Percentiles rank a stretch among this genome's conserved stretches.
phyloP scores from a whole-genome alignment of 1,140 invertebrate genomes.

The Ooceraea biroi region DNA sequence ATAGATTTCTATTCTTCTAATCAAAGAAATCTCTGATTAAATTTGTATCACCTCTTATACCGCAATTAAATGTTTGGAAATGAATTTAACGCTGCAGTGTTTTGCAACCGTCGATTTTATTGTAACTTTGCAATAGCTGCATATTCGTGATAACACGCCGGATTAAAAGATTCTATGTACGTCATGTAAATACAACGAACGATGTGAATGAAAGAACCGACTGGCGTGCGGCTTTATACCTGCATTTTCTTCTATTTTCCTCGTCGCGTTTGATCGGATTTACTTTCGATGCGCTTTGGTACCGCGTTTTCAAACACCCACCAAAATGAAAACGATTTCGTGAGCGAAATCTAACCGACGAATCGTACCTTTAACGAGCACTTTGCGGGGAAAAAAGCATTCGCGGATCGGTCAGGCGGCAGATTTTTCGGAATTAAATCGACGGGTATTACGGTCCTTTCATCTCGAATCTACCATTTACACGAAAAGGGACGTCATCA shows the following conservation, averaged over 20 bases:
- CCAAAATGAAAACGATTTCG: slow-evolving; percentile 64
- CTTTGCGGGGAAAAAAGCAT: slow-evolving; percentile 37
- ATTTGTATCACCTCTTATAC: too few species aligned
- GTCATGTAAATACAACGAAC: slow-evolving; percentile 42
- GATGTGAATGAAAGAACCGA: slow-evolving; percentile 47
- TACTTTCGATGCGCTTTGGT: slow-evolving; percentile 64
- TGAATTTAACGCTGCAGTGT: not conserved
- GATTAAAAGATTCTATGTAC: slow-evolving; percentile 47
- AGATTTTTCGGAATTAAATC: slow-evolving; percentile 64
- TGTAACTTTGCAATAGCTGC: slow-evolving; percentile 11
- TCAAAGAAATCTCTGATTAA: too few species aligned
- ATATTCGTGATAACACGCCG: slow-evolving; percentile 24
- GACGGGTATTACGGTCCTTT: slow-evolving; percentile 54
- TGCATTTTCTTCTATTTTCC: slow-evolving; percentile 60
- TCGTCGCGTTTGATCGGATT: slow-evolving; percentile 62
- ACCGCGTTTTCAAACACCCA: slow-evolving; percentile 54
- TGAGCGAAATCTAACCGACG: slow-evolving; percentile 49
- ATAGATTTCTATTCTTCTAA: too few species aligned
- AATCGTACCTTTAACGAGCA: slow-evolving; percentile 61
- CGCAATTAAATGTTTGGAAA: not conserved
- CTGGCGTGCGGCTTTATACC: slow-evolving; percentile 35
- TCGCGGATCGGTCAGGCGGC: slow-evolving; percentile 55
- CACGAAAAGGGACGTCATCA: slow-evolving; percentile 38
- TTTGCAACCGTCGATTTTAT: not conserved
- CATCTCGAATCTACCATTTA: slow-evolving; percentile 34